Conservation (phyloP, 2,113 vertebrate genomes). For the Cygnus buccinator region DNA sequence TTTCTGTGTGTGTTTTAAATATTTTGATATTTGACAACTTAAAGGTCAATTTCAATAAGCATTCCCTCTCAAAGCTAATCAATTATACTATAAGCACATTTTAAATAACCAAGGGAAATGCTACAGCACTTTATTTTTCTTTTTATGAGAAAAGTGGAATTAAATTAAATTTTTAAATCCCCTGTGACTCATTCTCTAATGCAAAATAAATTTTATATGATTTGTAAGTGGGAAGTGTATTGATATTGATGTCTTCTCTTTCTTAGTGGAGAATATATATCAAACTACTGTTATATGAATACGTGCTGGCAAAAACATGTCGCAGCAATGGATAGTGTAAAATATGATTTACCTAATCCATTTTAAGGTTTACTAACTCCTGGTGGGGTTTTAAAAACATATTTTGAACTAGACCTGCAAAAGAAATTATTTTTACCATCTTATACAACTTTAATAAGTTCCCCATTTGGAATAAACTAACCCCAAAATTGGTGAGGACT, state of each 20-base stretch:
- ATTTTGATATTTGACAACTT: neutral
- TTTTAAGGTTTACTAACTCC: neutral
- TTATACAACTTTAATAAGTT: neutral
- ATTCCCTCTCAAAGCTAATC: neutral
- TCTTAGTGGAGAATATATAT: neutral
- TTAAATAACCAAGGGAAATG: neutral
- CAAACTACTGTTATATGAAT: neutral
- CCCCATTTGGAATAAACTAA: neutral
- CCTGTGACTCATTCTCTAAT: neutral
- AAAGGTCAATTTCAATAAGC: neutral
- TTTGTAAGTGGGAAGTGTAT: neutral
- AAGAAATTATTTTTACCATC: neutral
- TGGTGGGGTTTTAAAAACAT: neutral
- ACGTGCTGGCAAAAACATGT: neutral
- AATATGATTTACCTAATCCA: slow-evolving; percentile 5
- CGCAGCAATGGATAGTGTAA: neutral
- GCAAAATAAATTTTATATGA: neutral
- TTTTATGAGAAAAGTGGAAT: neutral
- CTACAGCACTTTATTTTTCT: neutral
- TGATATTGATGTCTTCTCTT: neutral
- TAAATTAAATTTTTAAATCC: neutral
- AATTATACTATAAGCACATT: neutral
- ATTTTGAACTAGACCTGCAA: neutral
- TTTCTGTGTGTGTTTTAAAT: neutral
- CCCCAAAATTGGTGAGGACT: neutral